Evolutionary conservation across 2,888 invertebrate genomes (phyloP), one percentile per base, ranked within the genome.

Genomic region (Uropetala carovei): DNA sequence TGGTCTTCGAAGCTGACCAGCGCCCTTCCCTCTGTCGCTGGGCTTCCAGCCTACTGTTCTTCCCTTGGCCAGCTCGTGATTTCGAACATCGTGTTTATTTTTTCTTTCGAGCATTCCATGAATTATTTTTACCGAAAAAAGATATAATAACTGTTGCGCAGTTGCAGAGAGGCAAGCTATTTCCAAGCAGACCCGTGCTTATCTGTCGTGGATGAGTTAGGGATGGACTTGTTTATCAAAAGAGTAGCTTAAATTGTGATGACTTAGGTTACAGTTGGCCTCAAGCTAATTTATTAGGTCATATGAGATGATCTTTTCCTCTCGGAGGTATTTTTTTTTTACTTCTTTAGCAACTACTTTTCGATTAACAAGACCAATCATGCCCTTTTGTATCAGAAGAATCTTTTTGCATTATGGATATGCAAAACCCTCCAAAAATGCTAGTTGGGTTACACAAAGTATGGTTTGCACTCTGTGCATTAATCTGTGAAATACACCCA

Each of bases 11-110:
- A 64, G 89, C 89, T 89, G 89, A 89, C 89, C 89, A 89, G 30
- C n/a, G 64, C 64, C 68, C 89, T 89, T 89, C 89, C 89, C 89
- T 89, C 89, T 89, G 89, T 89, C 89, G 89, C 89, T 89, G 89
- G 89, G 64, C 89, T 89, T 64, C 89, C 89, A 89, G 89, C 89
- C 43, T 60, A 60, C 58, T 22, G 58, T 85, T 58, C 85, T 85
- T 58, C 60, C 57, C 27, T 86, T 59, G 27, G 75, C 75, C 68
- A 64, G 18, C 89, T 89, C 64, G 64, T 11, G 18, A 10, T 89
- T 83, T 43, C 30, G 43, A 43, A 18, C 89, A n/a, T 18, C 18
- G 16, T n/a, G n/a, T n/a, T 43, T 43, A 5, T 43, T 43, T 43
- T 89, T 64, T 89, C 56, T 11, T 16, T 60, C 30, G 43, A 64